These are phyloP conservation scores for Oegoconia quadripuncta DNA, from an alignment of 2,888 invertebrate genomes.

Conservation along the genomic window DNA sequence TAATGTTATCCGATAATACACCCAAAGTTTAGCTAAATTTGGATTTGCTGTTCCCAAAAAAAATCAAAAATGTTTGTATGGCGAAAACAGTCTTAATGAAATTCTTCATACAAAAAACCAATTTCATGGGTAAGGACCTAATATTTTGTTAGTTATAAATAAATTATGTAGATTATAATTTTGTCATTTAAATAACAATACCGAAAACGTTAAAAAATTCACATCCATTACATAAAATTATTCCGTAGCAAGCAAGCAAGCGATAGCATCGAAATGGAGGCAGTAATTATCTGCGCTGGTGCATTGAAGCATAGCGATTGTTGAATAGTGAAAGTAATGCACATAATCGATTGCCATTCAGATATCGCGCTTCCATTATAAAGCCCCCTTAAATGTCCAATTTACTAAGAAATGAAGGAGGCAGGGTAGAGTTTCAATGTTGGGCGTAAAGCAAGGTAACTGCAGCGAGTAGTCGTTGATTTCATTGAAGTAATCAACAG, in stretches of 20 bases:
- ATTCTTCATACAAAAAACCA: too few relatives aligned
- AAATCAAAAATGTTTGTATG: too few relatives aligned
- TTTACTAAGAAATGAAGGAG: conserved; percentile 11
- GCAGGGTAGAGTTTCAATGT: conserved; percentile 13
- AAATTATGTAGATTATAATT: too few relatives aligned
- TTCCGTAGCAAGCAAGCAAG: conserved; percentile 22
- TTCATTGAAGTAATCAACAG: conserved; percentile 4
- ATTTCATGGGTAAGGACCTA: too few relatives aligned
- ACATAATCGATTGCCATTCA: conserved; percentile 11
- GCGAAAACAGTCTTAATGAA: too few relatives aligned
- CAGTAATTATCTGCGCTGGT: conserved; percentile 28
- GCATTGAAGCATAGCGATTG: conserved; percentile 22
- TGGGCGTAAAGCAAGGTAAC: conserved; percentile 4
- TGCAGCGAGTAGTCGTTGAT: background rate
- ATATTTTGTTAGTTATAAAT: too few relatives aligned
- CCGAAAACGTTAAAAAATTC: conserved; percentile 7
- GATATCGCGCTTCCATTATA: conserved; percentile 4
- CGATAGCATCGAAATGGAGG: conserved; percentile 29
- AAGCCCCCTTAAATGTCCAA: conserved; percentile 11
- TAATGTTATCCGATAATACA: too few relatives aligned
- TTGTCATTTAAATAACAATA: too few relatives aligned
- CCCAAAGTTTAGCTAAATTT: too few relatives aligned
- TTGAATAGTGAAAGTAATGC: conserved; percentile 22
- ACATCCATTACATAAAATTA: conserved; percentile 14
- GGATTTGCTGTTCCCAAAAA: too few relatives aligned